Evolutionary conservation across 2,797 vertebrate genomes (phyloP).

Genomic region (Gymnothorax reevesii): DNA sequence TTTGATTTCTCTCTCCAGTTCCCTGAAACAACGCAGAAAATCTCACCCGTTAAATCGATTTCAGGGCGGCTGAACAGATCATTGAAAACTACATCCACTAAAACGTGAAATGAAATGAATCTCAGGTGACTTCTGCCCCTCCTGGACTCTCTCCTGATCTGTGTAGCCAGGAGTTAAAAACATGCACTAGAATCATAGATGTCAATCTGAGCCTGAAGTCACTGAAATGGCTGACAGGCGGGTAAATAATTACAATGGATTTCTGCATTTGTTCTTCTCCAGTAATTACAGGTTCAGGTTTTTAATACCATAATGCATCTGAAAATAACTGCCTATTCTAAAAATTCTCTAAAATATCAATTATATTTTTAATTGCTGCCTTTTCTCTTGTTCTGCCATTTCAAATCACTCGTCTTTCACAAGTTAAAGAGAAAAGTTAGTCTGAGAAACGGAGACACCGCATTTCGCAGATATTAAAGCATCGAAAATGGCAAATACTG

Average conservation of each 20-base stretch:
- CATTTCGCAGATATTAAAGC: not conserved
- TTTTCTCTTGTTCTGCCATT: not conserved
- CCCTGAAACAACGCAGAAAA: no score
- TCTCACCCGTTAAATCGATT: no score
- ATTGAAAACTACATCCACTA: no score
- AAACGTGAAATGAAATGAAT: no score
- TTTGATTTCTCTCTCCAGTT: no score
- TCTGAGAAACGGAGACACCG: no score
- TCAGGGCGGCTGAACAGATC: no score
- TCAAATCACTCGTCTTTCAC: not conserved
- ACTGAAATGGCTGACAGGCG: no score
- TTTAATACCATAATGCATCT: not conserved
- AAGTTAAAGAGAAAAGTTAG: not conserved
- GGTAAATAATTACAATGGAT: not conserved
- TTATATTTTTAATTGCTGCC: not conserved
- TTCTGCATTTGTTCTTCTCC: not conserved
- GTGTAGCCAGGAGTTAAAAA: no score
- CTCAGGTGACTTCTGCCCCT: no score
- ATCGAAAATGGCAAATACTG: slow-evolving; percentile 10
- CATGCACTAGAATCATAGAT: not conserved
- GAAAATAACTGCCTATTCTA: slow-evolving; percentile 1
- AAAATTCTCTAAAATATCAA: not conserved
- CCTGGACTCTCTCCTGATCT: no score
- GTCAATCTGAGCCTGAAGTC: not conserved
- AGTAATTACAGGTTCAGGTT: slow-evolving; percentile 10